A percentile compares a stretch with the other conserved stretches of the same genome.
Conservation (phyloP, 2,888 invertebrate genomes). For the Archips crataeganus region DNA sequence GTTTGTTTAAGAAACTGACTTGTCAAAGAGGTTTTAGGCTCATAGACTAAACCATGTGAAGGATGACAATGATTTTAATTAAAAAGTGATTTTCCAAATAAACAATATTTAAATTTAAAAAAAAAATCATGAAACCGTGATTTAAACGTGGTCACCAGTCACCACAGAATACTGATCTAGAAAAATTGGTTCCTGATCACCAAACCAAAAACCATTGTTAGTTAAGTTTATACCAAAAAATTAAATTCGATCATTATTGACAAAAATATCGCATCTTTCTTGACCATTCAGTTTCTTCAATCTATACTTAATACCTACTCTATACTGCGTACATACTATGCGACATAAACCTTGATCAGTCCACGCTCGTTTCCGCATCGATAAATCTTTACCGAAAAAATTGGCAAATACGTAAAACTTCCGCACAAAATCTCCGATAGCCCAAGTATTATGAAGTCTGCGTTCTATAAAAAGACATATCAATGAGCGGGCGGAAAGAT, state of each 20-base stretch:
- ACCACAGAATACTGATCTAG: too few species aligned
- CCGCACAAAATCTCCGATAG: conserved; percentile 8
- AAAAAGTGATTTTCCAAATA: too few species aligned
- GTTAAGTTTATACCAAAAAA: too few species aligned
- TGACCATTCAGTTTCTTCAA: background rate
- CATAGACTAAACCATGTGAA: too few species aligned
- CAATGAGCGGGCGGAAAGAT: conserved; percentile 22
- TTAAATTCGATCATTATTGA: background rate
- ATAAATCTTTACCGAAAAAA: conserved; percentile 1
- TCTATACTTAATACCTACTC: background rate
- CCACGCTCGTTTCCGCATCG: background rate
- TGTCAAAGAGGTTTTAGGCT: too few species aligned
- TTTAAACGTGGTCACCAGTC: too few species aligned
- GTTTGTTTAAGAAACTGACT: too few species aligned
- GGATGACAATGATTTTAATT: too few species aligned
- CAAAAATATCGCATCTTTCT: background rate
- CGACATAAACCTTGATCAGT: conserved; percentile 1
- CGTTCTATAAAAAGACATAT: conserved; percentile 26
- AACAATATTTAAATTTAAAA: too few species aligned
- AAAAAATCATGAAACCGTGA: too few species aligned
- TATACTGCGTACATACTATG: background rate
- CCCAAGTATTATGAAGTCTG: conserved; percentile 9
- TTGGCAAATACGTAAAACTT: conserved; percentile 1
- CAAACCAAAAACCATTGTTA: too few species aligned
- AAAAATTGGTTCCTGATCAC: too few species aligned